Evolutionary conservation across 2,113 vertebrate genomes (phyloP).

Genomic region (Pygathrix nemaeus): DNA sequence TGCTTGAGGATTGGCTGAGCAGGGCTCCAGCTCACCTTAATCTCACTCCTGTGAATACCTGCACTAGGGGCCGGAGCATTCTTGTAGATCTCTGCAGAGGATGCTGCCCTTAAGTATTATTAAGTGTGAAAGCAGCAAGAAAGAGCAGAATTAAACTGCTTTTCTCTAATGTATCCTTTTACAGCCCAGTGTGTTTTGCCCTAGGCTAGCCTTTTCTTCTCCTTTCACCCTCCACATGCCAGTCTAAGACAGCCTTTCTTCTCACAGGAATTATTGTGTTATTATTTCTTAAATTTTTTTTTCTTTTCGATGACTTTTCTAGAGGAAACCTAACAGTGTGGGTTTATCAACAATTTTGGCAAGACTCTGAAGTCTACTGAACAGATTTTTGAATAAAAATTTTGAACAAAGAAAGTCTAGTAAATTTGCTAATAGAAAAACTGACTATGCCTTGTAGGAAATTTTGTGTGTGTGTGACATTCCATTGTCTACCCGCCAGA

Average conservation of each 20-base stretch:
- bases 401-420: neutral
- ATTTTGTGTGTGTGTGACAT: neutral
- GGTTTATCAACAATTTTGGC: neutral
- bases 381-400: neutral
- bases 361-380: conserved; percentile 8
- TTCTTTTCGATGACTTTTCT: neutral
- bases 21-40: neutral
- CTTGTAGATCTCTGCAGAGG: too few relatives aligned
- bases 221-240: neutral
- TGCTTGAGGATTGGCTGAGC: neutral
- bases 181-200: neutral
- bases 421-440: neutral
- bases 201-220: neutral
- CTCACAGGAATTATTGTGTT: neutral
- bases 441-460: neutral
- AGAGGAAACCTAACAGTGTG: neutral
- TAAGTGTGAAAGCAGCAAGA: neutral
- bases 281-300: neutral
- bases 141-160: neutral
- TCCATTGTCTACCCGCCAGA: neutral
- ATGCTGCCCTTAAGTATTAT: neutral
- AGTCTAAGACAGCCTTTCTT: neutral
- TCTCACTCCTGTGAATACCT: neutral
- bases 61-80: neutral
- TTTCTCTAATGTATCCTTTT: neutral